phyloP scores from a whole-genome alignment of 2,797 vertebrate species.

The Hylomyscus alleni region DNA sequence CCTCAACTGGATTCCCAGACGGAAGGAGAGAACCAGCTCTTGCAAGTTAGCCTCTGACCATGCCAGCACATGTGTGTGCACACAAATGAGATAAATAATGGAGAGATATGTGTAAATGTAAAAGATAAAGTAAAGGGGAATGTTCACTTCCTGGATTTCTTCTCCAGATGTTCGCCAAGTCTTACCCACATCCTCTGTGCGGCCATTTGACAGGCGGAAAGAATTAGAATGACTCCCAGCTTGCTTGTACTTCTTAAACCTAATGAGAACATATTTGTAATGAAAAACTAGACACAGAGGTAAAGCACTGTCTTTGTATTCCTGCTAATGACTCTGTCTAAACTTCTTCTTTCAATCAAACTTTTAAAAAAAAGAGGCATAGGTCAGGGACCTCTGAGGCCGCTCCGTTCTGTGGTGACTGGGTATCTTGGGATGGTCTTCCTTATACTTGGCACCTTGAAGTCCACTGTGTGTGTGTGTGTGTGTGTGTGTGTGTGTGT shows the following conservation, averaged over 20 bases:
- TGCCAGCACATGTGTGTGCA: neutral
- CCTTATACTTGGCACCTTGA: neutral
- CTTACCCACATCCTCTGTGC: slow-evolving; percentile 97
- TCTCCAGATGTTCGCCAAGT: slow-evolving; percentile 29
- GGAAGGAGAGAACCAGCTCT: neutral
- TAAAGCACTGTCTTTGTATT: slow-evolving; percentile 19
- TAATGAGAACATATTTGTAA: slow-evolving; percentile 82
- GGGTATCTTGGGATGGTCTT: neutral
- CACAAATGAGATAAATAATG: neutral
- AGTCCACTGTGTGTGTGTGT: neutral
- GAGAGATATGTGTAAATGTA: neutral
- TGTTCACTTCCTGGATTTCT: slow-evolving; percentile 60
- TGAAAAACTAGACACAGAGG: slow-evolving; percentile 72
- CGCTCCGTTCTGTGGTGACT: neutral
- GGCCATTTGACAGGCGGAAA: slow-evolving; percentile 96
- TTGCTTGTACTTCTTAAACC: slow-evolving; percentile 99
- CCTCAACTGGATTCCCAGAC: neutral
- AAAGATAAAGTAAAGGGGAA: neutral
- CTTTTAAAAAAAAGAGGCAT: slow-evolving; percentile 22
- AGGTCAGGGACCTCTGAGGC: neutral
- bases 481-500: too few relatives aligned
- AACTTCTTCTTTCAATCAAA: slow-evolving; percentile 56
- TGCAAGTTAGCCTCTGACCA: neutral
- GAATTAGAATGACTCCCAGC: slow-evolving; percentile 98
- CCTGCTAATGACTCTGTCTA: neutral